A percentile compares a stretch with the other conserved stretches of the same genome.
Evolutionary conservation across 2,113 vertebrate genomes (phyloP).

Genomic region (Elaphurus davidianus): DNA sequence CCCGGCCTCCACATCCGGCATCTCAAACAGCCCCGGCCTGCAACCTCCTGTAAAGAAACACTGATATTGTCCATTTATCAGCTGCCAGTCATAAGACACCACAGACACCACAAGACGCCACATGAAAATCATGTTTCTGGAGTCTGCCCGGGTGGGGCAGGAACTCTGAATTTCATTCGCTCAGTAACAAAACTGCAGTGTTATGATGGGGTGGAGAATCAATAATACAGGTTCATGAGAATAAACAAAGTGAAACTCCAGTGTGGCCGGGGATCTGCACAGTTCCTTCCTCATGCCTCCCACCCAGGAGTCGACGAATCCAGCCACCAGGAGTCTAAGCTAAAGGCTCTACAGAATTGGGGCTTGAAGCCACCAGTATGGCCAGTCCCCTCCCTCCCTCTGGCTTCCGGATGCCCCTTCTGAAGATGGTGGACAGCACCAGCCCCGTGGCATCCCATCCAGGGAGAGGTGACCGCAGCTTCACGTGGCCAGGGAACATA

Average conservation of each 20-base stretch:
- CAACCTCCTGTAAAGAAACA: background rate
- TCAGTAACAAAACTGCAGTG: background rate
- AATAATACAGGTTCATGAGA: background rate
- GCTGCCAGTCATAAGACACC: slow-evolving; percentile 43
- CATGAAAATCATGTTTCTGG: background rate
- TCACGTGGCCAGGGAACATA: background rate
- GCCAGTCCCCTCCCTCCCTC: background rate
- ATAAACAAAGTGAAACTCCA: background rate
- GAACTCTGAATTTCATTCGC: slow-evolving; percentile 31
- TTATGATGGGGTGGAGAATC: background rate
- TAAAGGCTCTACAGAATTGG: background rate
- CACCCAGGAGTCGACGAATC: background rate
- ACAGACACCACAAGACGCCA: slow-evolving; percentile 23
- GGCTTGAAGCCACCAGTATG: background rate
- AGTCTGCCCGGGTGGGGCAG: background rate
- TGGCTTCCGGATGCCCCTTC: background rate
- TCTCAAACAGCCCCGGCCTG: background rate
- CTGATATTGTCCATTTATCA: background rate
- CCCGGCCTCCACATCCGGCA: rapidly evolving
- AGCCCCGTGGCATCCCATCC: background rate
- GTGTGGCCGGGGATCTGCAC: background rate
- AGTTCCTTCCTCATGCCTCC: background rate
- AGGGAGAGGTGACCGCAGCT: background rate
- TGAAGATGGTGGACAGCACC: background rate
- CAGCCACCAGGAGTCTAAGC: background rate